phyloP scores from a whole-genome alignment of 30 jellyfish, hydroid and myxozoan genomes.

The Pelagia noctiluca region DNA sequence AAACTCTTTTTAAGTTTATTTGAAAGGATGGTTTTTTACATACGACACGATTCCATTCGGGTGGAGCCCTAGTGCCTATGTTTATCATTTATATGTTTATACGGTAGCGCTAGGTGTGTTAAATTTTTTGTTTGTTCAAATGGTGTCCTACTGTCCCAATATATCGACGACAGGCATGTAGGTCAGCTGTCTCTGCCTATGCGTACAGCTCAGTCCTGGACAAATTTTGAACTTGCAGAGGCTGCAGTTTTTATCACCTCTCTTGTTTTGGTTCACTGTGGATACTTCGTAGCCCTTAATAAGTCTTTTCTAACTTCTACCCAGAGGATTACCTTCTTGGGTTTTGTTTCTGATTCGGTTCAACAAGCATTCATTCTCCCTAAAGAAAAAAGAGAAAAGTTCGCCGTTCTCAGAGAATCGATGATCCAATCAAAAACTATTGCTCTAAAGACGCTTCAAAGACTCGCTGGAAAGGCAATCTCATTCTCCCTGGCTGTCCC shows the following conservation, averaged over 20 bases:
- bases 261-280: not conserved
- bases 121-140: not conserved
- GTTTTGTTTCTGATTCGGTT: not conserved
- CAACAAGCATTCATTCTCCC: not conserved
- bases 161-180: constrained; percentile 18
- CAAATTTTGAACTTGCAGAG: not conserved
- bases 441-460: constrained; percentile 7
- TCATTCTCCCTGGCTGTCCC: constrained; percentile 27
- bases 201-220: not conserved
- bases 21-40: not conserved
- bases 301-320: not conserved
- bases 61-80: not conserved
- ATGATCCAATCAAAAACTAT: not conserved
- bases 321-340: not conserved
- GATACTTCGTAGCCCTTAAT: not conserved
- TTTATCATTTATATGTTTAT: not conserved
- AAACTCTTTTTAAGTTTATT: constrained; percentile 13
- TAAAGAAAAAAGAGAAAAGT: not conserved
- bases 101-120: not conserved
- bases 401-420: not conserved
- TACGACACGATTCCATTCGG: constrained; percentile 18
- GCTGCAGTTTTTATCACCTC: not conserved
- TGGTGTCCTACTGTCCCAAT: constrained; percentile 9
- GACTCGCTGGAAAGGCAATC: constrained; percentile 19
- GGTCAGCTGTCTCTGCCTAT: constrained; percentile 9